Evolutionary conservation across 1,140 invertebrate genomes (phyloP), one percentile per base, ranked within the genome.

Genomic region (Neodiprion pinetum): DNA sequence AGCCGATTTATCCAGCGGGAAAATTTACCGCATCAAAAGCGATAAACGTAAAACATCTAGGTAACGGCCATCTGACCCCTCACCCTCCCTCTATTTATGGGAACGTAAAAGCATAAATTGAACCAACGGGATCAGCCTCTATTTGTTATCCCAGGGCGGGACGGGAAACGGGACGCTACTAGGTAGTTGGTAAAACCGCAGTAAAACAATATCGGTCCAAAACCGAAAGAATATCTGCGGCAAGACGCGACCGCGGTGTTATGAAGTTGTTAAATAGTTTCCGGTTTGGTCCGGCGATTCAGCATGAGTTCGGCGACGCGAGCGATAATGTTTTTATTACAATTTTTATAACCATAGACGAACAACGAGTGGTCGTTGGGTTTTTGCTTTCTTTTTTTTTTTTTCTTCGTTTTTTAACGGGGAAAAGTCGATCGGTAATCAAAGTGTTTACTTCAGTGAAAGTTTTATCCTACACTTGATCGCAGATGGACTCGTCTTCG

Each of bases 401-500:
- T 40, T 40, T 40, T 40, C 5, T 40, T 40, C 5, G 1, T 40
- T 40, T 40, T 40, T 40, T 40, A 0, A 61, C 11, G 11, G 8
- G n/a, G n/a, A 61, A 61, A 61, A 61, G 53, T 61, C n/a, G 28
- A 40, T 40, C 28, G 28, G 28, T 40, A 61, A 61, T 61, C n/a
- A n/a, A 61, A 61, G 4, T 17, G 53, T 14, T 14, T 61, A 12
- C 53, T 61, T 61, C 11, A 5, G 28, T 40, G 28, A 40, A 40
- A 40, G 28, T 40, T 40, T 40, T 40, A 40, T 40, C 1, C 2
- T 1, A 40, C 1, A 40, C 28, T 40, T 40, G 5, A 48, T 40
- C 21, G 48, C 11, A 80, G 75, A 79, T 69, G 73, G 74, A 12
- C 73, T 71, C 40, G 76, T 72, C 9, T 87, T 86, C 47, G 72